phyloP scores from a whole-genome alignment of 2,113 vertebrate species.

The Phodopus roborovskii region DNA sequence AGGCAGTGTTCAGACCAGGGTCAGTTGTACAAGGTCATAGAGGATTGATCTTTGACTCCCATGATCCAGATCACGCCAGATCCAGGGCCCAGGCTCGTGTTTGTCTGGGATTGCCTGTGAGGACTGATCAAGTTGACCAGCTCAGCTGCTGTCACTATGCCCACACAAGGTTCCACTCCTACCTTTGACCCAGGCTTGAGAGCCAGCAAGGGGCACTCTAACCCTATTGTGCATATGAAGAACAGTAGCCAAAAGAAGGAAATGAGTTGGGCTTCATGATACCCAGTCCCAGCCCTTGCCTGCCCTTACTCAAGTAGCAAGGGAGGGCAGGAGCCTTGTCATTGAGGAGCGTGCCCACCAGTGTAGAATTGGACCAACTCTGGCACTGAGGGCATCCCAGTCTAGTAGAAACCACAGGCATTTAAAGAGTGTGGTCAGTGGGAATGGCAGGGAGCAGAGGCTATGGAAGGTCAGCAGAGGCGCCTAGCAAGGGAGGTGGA shows the following conservation, averaged over 20 bases:
- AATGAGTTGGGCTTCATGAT: not conserved
- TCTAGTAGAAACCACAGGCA: not conserved
- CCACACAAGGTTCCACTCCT: not conserved
- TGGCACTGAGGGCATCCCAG: not conserved
- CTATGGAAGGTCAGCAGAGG: not conserved
- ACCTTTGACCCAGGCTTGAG: conserved; percentile 34
- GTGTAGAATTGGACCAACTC: no score
- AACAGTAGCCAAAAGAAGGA: not conserved
- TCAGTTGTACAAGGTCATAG: conserved; percentile 24
- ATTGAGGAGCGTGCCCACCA: conserved; percentile 14
- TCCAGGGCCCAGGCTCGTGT: not conserved
- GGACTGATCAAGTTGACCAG: conserved; percentile 34
- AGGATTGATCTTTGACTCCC: conserved; percentile 64
- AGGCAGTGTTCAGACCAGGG: not conserved
- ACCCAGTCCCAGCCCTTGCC: not conserved
- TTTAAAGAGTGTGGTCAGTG: not conserved
- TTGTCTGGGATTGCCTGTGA: conserved; percentile 36
- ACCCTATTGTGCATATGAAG: not conserved
- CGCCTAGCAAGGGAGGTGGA: not conserved
- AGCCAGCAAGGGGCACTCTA: not conserved
- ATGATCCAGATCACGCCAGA: not conserved
- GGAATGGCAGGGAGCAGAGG: not conserved
- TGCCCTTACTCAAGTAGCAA: not conserved
- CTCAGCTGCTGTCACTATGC: not conserved
- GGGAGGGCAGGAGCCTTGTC: not conserved